Conservation (phyloP, 2,888 invertebrate genomes). For the Mechanitis messenoides region DNA sequence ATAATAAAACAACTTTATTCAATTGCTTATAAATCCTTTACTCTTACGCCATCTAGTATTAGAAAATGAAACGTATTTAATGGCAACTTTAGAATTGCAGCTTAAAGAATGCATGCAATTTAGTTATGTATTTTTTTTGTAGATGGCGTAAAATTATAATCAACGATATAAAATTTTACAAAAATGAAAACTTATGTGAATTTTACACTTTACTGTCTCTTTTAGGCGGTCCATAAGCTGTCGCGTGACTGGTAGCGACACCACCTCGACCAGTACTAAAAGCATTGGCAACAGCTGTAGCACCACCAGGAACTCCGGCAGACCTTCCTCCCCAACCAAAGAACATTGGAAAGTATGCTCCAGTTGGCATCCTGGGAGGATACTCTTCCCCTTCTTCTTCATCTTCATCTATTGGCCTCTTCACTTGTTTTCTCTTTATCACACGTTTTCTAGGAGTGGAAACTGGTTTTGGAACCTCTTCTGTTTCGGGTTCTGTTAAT, state of each 20-base stretch:
- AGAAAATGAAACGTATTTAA: constrained; percentile 16
- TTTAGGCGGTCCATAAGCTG: constrained; percentile 80
- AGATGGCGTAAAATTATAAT: constrained; percentile 25
- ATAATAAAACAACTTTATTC: no score
- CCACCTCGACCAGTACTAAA: constrained; percentile 84
- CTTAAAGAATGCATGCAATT: constrained; percentile 7
- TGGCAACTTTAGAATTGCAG: constrained; percentile 15
- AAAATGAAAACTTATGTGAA: neutral
- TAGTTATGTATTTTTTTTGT: constrained; percentile 14
- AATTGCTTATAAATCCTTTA: constrained; percentile 4
- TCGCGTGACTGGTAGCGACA: constrained; percentile 83
- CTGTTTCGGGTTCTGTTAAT: constrained; percentile 53
- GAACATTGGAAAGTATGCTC: constrained; percentile 82
- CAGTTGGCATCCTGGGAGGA: constrained; percentile 64
- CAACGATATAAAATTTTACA: constrained; percentile 26
- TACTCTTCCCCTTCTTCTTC: constrained; percentile 74
- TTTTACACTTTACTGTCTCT: constrained; percentile 44
- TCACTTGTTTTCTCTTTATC: constrained; percentile 60
- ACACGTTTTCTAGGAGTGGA: constrained; percentile 49
- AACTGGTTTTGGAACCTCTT: constrained; percentile 52
- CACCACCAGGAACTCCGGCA: constrained; percentile 72
- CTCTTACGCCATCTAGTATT: constrained; percentile 23
- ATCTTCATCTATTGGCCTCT: constrained; percentile 56
- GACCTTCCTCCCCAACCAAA: constrained; percentile 69
- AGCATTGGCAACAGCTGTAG: constrained; percentile 83